These are phyloP conservation scores for Chlorops oryzae DNA, from an alignment of 1,140 invertebrate species.

Conservation along the genomic window DNA sequence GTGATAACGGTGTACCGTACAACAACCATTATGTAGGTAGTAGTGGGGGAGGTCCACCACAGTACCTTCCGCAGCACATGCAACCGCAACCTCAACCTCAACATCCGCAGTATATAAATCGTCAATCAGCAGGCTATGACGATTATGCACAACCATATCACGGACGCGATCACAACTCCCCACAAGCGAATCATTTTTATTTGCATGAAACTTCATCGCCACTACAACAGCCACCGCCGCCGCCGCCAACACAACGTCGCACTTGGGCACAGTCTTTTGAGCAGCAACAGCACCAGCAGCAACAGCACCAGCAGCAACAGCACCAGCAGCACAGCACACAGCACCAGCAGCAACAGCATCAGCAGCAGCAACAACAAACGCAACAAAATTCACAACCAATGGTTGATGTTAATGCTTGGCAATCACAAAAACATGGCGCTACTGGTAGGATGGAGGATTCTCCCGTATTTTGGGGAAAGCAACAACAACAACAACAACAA, in stretches of 20 bases:
- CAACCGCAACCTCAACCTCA: slow-evolving; percentile 23
- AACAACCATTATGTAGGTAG: slow-evolving; percentile 30
- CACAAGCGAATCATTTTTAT: slow-evolving; percentile 59
- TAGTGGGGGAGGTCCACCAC: slow-evolving; percentile 7
- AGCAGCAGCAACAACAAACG: slow-evolving; percentile 40
- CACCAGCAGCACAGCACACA: slow-evolving; percentile 28
- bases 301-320: slow-evolving; percentile 42
- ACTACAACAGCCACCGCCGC: too few relatives aligned
- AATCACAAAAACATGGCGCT: slow-evolving; percentile 26
- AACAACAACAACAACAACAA: slow-evolving; percentile 22
- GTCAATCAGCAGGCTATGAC: slow-evolving; percentile 35
- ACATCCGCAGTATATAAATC: slow-evolving; percentile 60
- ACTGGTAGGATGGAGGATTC: slow-evolving; percentile 1
- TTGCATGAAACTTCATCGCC: slow-evolving; percentile 61
- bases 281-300: slow-evolving; percentile 46
- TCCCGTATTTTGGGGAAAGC: slow-evolving; percentile 14
- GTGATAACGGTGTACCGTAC: slow-evolving; percentile 36
- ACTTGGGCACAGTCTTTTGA: slow-evolving; percentile 65
- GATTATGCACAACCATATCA: slow-evolving; percentile 33
- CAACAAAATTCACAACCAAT: slow-evolving; percentile 31
- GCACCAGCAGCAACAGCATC: slow-evolving; percentile 35
- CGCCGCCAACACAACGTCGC: slow-evolving; percentile 57
- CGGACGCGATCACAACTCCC: slow-evolving; percentile 13
- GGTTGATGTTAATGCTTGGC: slow-evolving; percentile 42
- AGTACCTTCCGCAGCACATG: slow-evolving; percentile 11